A percentile compares a stretch with the other conserved stretches of the same genome.
phyloP scores from a whole-genome alignment of 2,113 vertebrate genomes.

The Rostratula benghalensis region DNA sequence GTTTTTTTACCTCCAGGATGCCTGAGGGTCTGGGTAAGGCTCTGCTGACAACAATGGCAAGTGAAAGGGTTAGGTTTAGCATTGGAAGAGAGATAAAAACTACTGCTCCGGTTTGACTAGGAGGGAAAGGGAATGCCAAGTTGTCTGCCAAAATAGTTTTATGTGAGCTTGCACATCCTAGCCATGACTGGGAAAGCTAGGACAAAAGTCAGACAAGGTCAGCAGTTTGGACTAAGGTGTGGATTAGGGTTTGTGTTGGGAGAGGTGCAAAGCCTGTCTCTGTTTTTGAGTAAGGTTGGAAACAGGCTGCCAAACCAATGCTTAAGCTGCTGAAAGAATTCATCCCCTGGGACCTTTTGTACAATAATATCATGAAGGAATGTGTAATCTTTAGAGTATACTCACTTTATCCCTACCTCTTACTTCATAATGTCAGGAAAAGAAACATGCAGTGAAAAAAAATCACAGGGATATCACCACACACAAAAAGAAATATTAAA shows the following conservation, averaged over 20 bases:
- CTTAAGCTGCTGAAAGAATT: constrained; percentile 18
- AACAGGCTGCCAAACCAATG: neutral
- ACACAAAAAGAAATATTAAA: neutral
- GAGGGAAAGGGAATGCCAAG: neutral
- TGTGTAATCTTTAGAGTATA: neutral
- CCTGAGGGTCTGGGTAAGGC: neutral
- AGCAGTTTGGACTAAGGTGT: neutral
- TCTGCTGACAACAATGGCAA: neutral
- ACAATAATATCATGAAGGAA: neutral
- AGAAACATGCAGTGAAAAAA: neutral
- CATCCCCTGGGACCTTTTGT: neutral
- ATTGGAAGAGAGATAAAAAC: neutral
- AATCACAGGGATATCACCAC: neutral
- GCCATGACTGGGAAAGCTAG: neutral
- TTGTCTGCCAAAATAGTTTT: neutral
- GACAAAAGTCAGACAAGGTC: neutral
- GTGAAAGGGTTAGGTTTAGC: neutral
- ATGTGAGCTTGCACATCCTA: neutral
- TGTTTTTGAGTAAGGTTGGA: neutral
- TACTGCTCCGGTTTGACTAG: neutral
- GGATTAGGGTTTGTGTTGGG: neutral
- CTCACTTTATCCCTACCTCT: constrained; percentile 1
- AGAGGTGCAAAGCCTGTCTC: neutral
- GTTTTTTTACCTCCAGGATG: neutral
- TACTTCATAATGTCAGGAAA: constrained; percentile 7